Evolutionary conservation across 1,140 invertebrate species (phyloP).

Genomic region (Pentalonia nigronervosa): DNA sequence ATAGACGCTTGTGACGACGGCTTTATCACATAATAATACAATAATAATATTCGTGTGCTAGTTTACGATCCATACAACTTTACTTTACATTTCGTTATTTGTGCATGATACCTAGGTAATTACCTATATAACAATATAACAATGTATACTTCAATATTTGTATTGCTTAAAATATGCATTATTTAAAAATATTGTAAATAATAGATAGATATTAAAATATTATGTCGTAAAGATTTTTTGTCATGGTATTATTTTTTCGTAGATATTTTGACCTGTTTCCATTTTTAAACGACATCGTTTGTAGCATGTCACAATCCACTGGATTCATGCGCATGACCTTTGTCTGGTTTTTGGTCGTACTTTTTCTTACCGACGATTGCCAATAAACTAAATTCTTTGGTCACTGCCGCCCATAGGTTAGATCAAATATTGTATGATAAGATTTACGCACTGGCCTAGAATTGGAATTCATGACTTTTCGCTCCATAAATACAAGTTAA

Average conservation of each 20-base stretch:
- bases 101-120: too few relatives aligned
- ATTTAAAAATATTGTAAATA: not conserved
- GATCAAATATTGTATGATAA: not conserved
- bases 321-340: not conserved
- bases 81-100: too few relatives aligned
- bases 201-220: not conserved
- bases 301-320: not conserved
- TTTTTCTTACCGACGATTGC: not conserved
- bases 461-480: not conserved
- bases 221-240: not conserved
- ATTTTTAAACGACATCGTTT: not conserved
- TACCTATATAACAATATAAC: not conserved
- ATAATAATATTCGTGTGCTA: too few relatives aligned
- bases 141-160: not conserved
- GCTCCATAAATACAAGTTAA: not conserved
- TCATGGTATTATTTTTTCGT: not conserved
- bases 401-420: not conserved
- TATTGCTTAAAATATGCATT: not conserved
- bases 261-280: not conserved
- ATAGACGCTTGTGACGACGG: too few relatives aligned
- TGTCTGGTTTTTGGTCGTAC: not conserved
- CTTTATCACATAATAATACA: too few relatives aligned
- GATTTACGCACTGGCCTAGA: not conserved
- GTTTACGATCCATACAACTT: too few relatives aligned
- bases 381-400: not conserved